Percentiles rank a stretch among this genome's conserved stretches.
Conservation (phyloP, 1,140 invertebrate genomes). For the Brachionus manjavacas region DNA sequence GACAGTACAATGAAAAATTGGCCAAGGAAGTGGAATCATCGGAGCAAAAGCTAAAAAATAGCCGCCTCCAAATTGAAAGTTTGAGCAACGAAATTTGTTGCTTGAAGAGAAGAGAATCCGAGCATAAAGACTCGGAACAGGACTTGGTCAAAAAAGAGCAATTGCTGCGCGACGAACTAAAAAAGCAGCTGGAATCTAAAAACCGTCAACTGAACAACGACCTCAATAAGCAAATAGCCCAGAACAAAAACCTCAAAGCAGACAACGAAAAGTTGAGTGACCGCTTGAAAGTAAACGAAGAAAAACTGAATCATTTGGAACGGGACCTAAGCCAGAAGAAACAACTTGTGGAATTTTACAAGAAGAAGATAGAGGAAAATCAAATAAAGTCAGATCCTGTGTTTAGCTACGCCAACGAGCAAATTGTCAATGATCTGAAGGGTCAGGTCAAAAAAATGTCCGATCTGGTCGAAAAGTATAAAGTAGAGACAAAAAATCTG, state of each 20-base stretch:
- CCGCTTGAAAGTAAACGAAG: background rate
- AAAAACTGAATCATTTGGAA: constrained; percentile 13
- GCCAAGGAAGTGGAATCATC: background rate
- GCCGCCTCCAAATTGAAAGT: background rate
- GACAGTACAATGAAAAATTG: background rate
- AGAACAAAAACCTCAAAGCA: background rate
- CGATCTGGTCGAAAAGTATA: background rate
- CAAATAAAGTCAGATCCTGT: background rate
- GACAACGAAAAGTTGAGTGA: background rate
- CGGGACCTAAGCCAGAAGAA: background rate
- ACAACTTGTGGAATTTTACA: constrained; percentile 15
- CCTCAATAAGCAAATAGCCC: background rate
- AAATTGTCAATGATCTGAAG: background rate
- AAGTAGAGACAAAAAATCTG: background rate
- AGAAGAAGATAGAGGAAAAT: constrained; percentile 9
- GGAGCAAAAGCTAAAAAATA: background rate
- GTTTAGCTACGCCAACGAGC: background rate
- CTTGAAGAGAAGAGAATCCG: background rate
- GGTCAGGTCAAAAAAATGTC: background rate
- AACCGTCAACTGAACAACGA: background rate
- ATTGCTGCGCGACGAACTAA: background rate
- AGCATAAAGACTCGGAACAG: background rate
- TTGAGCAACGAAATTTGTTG: background rate
- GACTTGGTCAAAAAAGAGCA: background rate
- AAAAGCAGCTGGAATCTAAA: background rate